Percentiles rank a stretch among this genome's conserved stretches.
Evolutionary conservation across 2,797 vertebrate genomes (phyloP).

Genomic region (Enteromius viviparus): DNA sequence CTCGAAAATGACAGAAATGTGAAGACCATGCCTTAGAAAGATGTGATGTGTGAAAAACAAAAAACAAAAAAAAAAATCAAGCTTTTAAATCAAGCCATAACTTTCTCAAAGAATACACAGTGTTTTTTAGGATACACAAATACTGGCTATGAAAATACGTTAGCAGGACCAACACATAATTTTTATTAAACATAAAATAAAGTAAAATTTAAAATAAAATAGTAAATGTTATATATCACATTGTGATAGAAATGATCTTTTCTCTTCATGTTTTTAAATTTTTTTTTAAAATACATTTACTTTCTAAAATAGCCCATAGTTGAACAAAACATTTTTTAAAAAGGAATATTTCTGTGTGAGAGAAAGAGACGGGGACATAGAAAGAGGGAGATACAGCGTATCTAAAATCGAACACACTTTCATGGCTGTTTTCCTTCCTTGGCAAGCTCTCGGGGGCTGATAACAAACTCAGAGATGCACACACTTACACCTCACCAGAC

Average conservation of each 20-base stretch:
- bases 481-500: constrained; percentile 30
- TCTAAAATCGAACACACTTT: constrained; percentile 17
- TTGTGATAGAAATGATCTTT: too few species aligned
- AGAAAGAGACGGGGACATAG: not conserved
- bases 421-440: constrained; percentile 29
- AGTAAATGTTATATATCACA: too few species aligned
- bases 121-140: constrained; percentile 1
- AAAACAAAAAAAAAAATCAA: too few species aligned
- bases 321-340: not conserved
- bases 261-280: too few species aligned
- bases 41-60: not conserved
- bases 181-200: not conserved
- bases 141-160: not conserved
- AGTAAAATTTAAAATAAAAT: not conserved
- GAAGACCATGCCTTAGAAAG: not conserved
- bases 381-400: not conserved
- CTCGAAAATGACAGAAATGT: not conserved
- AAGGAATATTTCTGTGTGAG: not conserved
- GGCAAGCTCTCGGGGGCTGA: constrained; percentile 7
- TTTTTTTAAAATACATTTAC: not conserved
- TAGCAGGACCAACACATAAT: not conserved
- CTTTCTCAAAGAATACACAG: not conserved
- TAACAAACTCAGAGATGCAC: constrained; percentile 27
- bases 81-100: not conserved
- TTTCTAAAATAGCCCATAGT: not conserved